Evolutionary conservation across 2,113 vertebrate genomes (phyloP).

Genomic region (Myrmecobius fasciatus): DNA sequence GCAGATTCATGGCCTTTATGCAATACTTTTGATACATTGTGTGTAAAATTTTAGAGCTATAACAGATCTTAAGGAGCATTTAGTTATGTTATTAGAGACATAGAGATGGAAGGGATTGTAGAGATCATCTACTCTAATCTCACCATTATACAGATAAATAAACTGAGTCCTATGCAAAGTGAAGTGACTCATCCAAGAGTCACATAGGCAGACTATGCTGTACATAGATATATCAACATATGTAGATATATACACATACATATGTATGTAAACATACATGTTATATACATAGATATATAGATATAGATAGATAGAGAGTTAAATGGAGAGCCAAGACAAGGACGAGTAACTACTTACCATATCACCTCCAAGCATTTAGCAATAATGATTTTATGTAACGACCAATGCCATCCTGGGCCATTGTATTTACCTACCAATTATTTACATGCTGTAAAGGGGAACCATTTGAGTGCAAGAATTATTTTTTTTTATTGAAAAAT

Average conservation of each 20-base stretch:
- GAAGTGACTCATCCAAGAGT: constrained; percentile 15
- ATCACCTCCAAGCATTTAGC: not conserved
- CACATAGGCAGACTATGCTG: not conserved
- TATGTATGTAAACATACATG: too few species aligned
- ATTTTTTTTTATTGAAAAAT: too few species aligned
- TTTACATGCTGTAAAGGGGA: not conserved
- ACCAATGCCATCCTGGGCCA: not conserved
- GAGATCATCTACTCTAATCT: not conserved
- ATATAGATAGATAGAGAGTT: not conserved
- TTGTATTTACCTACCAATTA: not conserved
- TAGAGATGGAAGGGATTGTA: constrained; percentile 17
- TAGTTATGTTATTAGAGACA: not conserved
- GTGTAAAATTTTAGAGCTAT: not conserved
- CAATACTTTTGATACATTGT: not conserved
- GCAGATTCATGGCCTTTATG: not conserved
- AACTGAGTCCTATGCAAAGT: constrained; percentile 24
- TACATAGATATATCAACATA: too few species aligned
- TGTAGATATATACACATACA: too few species aligned
- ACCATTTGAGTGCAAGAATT: not conserved
- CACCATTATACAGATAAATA: constrained; percentile 40
- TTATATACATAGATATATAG: too few species aligned
- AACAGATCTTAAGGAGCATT: not conserved
- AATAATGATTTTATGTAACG: not conserved
- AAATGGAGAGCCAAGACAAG: not conserved
- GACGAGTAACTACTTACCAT: not conserved